A percentile compares a stretch with the other conserved stretches of the same genome.
These are phyloP conservation scores for Ophthalmolycus amberensis DNA, from an alignment of 2,113 vertebrate species.

Conservation along the genomic window DNA sequence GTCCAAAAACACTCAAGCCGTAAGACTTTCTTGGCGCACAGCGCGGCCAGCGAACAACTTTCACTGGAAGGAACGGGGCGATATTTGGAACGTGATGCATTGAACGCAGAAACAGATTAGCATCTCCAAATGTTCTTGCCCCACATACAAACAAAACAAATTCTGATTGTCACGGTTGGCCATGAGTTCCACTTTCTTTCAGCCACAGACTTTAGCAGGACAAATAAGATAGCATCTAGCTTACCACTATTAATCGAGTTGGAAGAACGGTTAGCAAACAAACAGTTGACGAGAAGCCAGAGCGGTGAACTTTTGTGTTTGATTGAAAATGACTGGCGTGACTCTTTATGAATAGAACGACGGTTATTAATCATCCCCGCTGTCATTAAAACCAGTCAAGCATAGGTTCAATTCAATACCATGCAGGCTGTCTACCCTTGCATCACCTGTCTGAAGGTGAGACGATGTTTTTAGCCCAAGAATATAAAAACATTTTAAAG, in stretches of 20 bases:
- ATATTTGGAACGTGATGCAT: neutral
- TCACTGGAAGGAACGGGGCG: neutral
- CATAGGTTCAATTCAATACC: neutral
- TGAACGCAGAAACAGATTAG: constrained; percentile 12
- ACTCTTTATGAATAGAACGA: neutral
- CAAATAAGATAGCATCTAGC: neutral
- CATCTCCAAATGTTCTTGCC: constrained; percentile 16
- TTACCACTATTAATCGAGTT: neutral
- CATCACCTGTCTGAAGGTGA: constrained; percentile 6
- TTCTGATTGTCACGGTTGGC: neutral
- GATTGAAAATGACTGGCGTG: neutral
- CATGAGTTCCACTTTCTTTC: neutral
- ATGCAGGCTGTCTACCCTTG: neutral
- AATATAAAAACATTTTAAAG: constrained; percentile 15
- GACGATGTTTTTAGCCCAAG: neutral
- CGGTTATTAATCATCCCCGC: neutral
- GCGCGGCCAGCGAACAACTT: neutral
- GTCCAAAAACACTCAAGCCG: constrained; percentile 8
- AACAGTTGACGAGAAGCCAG: neutral
- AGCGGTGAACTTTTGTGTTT: neutral
- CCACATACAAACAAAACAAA: constrained; percentile 1
- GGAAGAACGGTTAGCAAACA: neutral
- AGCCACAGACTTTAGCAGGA: neutral
- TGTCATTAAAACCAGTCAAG: neutral
- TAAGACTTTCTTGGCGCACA: neutral